Evolutionary conservation across 2,888 invertebrate species (phyloP), one percentile per base, ranked within the genome.

Genomic region (Chalcosyrphus nemorum): DNA sequence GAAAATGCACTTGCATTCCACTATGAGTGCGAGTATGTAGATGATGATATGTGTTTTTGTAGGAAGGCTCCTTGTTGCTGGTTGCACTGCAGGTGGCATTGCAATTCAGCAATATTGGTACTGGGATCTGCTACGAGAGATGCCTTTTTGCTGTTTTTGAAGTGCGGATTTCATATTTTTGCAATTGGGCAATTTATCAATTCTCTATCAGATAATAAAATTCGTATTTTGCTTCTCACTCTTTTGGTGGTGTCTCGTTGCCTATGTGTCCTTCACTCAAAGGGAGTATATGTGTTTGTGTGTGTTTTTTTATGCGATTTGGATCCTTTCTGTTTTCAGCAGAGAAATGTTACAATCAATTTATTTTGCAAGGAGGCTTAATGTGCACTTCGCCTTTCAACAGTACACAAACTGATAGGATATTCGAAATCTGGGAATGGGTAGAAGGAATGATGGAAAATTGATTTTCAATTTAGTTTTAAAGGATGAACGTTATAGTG

Each of bases 121-220:
- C 17, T 38, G 43, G 21, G 21, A 29, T 43, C 65, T 57, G 17
- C 9, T 15, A 24, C 9, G 13, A 65, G 57, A 27, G 52, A 50
- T 82, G 54, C 59, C 68, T 78, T 82, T 72, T 82, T 77, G 65
- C 63, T 47, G 47, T 72, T 77, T 72, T 38, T 82, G 56, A 74
- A 78, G 82, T 82, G 72, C 41, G 77, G 82, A 82, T 81, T 81
- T 81, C 76, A 78, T 78, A 84, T 78, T 84, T 78, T 74, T 84
- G 78, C 78, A 84, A 84, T 78, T 84, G 84, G 74, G 63, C 84
- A 84, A 84, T 84, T 70, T 84, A 84, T 84, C 84, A 84, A 84
- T 78, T 65, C 65, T 17, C 72, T 57, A 78, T 84, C 74, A 78
- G 68, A 78, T 63, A 72, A 77, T 82, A 78, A 84, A 78, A 78